These are phyloP conservation scores for Opisthocomus hoazin DNA, from an alignment of 2,113 vertebrate species.

Conservation along the genomic window DNA sequence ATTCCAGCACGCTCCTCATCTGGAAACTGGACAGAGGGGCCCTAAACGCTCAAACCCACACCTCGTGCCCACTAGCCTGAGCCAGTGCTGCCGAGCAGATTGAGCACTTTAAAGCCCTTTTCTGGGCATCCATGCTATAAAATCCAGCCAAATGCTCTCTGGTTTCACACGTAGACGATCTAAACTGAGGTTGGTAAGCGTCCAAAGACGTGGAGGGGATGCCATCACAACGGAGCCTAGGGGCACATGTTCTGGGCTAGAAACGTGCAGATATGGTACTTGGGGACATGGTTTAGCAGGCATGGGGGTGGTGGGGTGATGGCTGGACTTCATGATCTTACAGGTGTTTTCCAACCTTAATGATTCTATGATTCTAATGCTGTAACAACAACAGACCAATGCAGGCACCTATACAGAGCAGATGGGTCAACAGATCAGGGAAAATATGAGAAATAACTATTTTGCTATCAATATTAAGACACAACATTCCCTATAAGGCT, in stretches of 20 bases:
- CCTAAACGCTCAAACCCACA: background rate
- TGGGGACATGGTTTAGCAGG: no score
- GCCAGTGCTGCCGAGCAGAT: background rate
- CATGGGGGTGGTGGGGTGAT: no score
- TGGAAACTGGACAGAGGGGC: background rate
- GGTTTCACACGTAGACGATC: background rate
- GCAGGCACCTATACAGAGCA: background rate
- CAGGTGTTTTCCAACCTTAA: no score
- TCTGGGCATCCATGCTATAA: background rate
- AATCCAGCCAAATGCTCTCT: background rate
- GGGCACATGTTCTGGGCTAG: background rate
- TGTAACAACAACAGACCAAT: background rate
- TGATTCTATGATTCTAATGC: no score
- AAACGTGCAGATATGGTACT: no score
- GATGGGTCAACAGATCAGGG: accelerated
- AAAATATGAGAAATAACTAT: background rate
- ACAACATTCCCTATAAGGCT: background rate
- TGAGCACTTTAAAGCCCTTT: background rate
- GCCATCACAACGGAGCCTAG: background rate
- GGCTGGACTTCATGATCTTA: no score
- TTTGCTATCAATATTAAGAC: background rate
- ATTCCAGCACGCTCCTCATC: background rate
- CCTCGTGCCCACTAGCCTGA: background rate
- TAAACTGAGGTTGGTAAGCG: background rate
- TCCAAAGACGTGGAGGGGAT: background rate